Conservation (phyloP, 35 echinoderm and acorn worm genomes). For the Chiridota heheva region DNA sequence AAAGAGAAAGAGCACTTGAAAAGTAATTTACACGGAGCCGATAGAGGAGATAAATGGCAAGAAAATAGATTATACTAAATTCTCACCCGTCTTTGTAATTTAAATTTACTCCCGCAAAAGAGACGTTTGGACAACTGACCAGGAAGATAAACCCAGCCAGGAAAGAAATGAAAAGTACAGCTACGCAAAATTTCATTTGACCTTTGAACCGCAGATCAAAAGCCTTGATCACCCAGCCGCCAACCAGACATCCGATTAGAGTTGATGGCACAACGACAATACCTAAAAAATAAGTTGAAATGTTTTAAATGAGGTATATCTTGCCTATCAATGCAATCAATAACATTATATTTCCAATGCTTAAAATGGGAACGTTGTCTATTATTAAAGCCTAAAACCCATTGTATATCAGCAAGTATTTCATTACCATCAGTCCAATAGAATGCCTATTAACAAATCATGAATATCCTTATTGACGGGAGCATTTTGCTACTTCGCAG, state of each 20-base stretch:
- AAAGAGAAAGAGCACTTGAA: no score
- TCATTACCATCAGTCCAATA: no score
- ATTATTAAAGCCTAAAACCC: no score
- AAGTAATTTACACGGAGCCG: no score
- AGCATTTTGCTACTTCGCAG: no score
- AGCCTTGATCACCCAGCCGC: slow-evolving; percentile 60
- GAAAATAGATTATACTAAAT: no score
- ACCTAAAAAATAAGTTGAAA: slow-evolving; percentile 26
- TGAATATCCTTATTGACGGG: no score
- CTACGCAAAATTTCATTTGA: slow-evolving; percentile 67
- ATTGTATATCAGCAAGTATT: no score
- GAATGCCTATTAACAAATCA: no score
- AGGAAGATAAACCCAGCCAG: slow-evolving; percentile 46
- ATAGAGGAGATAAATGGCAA: no score
- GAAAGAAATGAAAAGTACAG: slow-evolving; percentile 42
- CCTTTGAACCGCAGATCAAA: slow-evolving; percentile 70
- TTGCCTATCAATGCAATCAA: neutral
- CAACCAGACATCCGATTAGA: slow-evolving; percentile 54
- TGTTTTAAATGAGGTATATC: neutral
- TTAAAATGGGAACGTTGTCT: neutral
- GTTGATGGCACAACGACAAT: slow-evolving; percentile 63
- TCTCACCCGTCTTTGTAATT: slow-evolving; percentile 47
- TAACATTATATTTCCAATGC: no score
- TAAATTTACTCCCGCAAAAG: slow-evolving; percentile 81
- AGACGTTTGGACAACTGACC: slow-evolving; percentile 40